Evolutionary conservation across 2,888 invertebrate species (phyloP).

Genomic region (Eilema griseolum): DNA sequence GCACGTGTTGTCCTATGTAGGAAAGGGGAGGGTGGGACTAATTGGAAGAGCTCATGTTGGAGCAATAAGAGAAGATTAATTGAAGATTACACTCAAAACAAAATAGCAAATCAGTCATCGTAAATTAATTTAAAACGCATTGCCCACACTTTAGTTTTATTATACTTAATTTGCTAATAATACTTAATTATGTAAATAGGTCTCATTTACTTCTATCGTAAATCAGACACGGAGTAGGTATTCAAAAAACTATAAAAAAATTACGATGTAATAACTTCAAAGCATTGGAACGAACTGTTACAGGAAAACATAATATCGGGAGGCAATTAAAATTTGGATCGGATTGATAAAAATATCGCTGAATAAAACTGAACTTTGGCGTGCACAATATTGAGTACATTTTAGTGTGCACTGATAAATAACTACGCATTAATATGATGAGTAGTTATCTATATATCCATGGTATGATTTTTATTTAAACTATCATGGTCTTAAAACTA

Average conservation of each 20-base stretch:
- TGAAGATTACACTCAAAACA: background rate
- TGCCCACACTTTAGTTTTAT: slow-evolving; percentile 1
- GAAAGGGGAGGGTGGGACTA: no score
- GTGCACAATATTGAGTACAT: background rate
- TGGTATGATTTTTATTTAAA: no score
- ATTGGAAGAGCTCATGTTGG: no score
- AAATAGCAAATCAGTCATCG: background rate
- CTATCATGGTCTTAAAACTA: no score
- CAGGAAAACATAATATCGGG: slow-evolving; percentile 28
- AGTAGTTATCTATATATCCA: background rate
- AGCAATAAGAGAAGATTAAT: no score
- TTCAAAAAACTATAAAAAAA: slow-evolving; percentile 20
- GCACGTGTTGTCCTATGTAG: no score
- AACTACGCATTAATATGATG: background rate
- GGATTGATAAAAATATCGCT: slow-evolving; percentile 15
- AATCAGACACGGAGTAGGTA: slow-evolving; percentile 9
- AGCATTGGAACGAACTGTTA: slow-evolving; percentile 21
- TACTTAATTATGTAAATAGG: slow-evolving; percentile 1
- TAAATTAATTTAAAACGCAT: background rate
- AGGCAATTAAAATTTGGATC: slow-evolving; percentile 35
- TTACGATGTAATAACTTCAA: slow-evolving; percentile 20
- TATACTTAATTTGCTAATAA: no score
- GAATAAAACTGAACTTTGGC: background rate
- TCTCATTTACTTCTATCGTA: slow-evolving; percentile 8
- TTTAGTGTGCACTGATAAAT: background rate